phyloP scores from a whole-genome alignment of 2,797 vertebrate species.

The Sitta carolinensis region DNA sequence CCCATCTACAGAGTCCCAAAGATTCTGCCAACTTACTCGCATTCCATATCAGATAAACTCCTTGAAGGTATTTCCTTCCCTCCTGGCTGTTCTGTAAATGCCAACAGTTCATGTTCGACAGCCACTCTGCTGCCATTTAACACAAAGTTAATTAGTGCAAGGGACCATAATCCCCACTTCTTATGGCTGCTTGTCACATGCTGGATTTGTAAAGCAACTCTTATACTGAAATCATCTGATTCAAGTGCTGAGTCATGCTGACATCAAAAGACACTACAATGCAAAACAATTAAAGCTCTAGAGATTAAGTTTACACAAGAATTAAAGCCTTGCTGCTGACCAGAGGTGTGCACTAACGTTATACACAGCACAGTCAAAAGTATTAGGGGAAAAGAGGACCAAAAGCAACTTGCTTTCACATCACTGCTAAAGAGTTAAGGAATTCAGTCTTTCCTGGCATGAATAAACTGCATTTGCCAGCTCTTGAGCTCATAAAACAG shows the following conservation, averaged over 20 bases:
- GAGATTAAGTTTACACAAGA: not conserved
- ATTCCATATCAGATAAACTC: not conserved
- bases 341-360: not conserved
- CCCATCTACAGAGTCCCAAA: not conserved
- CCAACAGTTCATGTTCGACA: not conserved
- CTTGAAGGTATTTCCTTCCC: not conserved
- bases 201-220: not conserved
- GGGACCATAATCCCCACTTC: not conserved
- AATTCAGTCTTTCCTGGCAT: conserved; percentile 3
- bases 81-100: not conserved
- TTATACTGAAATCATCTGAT: not conserved
- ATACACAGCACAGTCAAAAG: not conserved
- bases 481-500: conserved; percentile 26
- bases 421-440: not conserved
- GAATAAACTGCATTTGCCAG: conserved; percentile 15
- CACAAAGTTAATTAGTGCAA: not conserved
- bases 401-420: not conserved
- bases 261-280: not conserved
- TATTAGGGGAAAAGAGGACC: not conserved
- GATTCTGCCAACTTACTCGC: not conserved
- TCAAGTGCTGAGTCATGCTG: conserved; percentile 25
- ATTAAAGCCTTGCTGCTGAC: not conserved
- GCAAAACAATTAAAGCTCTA: not conserved
- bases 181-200: not conserved
- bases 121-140: not conserved